Percentiles rank a stretch among this genome's conserved stretches.
phyloP scores from a whole-genome alignment of 1,140 invertebrate genomes.

The Tetraneura akinire region DNA sequence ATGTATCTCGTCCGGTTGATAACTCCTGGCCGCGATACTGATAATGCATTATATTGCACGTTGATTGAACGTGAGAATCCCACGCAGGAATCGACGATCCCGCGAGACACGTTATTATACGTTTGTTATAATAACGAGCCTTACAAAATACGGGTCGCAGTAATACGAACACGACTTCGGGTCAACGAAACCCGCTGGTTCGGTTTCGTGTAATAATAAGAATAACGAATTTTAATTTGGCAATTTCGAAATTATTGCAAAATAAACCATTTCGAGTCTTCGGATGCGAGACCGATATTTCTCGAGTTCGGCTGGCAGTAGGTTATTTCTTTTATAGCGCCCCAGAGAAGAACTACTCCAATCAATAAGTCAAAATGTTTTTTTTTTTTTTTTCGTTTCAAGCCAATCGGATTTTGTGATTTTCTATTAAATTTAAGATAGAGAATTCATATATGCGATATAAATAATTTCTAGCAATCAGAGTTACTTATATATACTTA shows the following conservation, averaged over 20 bases:
- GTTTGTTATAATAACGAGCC: too few species aligned
- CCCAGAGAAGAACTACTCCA: constrained; percentile 16
- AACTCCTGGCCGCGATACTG: too few species aligned
- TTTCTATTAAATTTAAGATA: constrained; percentile 11
- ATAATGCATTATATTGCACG: too few species aligned
- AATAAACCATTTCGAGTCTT: constrained; percentile 14
- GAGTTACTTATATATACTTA: neutral
- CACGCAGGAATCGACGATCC: neutral
- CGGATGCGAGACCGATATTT: neutral
- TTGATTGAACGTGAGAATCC: constrained; percentile 4
- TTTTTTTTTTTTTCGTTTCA: neutral
- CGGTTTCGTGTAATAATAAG: too few species aligned
- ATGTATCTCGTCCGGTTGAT: too few species aligned
- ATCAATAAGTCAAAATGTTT: constrained; percentile 33
- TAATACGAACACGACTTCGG: neutral
- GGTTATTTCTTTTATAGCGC: constrained; percentile 16
- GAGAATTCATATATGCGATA: constrained; percentile 25
- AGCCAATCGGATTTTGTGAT: constrained; percentile 16
- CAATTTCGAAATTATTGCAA: neutral
- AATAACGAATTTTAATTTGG: too few species aligned
- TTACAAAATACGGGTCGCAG: too few species aligned
- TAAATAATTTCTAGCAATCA: neutral
- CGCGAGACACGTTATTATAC: neutral
- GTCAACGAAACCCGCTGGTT: too few species aligned
- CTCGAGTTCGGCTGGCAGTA: constrained; percentile 25